These are phyloP conservation scores for Hylia prasina DNA, from an alignment of 2,113 vertebrate genomes.

Conservation along the genomic window DNA sequence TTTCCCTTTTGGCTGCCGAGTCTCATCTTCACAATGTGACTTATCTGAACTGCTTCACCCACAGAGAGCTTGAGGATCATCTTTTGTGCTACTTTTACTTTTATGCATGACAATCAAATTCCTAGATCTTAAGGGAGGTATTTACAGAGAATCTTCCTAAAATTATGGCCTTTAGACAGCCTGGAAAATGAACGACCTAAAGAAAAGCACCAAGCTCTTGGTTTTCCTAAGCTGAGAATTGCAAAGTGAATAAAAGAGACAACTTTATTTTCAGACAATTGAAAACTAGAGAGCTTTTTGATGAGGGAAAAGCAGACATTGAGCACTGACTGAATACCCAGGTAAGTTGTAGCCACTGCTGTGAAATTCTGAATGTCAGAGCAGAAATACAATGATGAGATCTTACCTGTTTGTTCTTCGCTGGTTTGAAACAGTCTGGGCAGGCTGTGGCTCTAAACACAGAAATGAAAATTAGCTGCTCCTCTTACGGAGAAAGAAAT, in stretches of 20 bases:
- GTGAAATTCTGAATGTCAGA: not conserved
- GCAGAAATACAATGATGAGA: not conserved
- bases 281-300: not conserved
- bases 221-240: not conserved
- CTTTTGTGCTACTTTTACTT: not conserved
- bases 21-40: slow-evolving; percentile 10
- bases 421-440: slow-evolving; percentile 89
- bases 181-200: not conserved
- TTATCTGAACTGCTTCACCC: slow-evolving; percentile 10
- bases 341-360: not conserved
- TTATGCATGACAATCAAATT: not conserved
- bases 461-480: slow-evolving; percentile 45
- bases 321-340: not conserved
- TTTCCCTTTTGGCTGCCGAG: not conserved
- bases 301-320: not conserved
- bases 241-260: not conserved
- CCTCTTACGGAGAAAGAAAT: not conserved
- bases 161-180: not conserved
- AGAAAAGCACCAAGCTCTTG: not conserved
- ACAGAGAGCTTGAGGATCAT: not conserved
- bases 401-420: slow-evolving; percentile 92
- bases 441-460: slow-evolving; percentile 78
- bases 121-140: not conserved
- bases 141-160: not conserved
- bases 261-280: not conserved